Percentiles rank a stretch among this genome's conserved stretches.
These are phyloP conservation scores for Oreortyx pictus DNA, from an alignment of 2,797 vertebrate species.

Conservation along the genomic window DNA sequence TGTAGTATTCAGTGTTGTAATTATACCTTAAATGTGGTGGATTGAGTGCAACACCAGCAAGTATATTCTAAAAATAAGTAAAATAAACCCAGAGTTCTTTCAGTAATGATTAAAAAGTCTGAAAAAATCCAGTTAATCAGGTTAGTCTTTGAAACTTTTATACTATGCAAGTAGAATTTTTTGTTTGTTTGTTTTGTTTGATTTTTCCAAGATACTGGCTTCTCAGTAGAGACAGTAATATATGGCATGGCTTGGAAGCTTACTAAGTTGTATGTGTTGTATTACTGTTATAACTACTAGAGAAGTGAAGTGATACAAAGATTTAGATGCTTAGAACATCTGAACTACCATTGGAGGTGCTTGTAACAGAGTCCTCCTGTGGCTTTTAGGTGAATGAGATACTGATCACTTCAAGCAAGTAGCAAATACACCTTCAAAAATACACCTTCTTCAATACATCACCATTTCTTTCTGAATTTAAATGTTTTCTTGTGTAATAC, in stretches of 20 bases:
- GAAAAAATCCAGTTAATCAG: neutral
- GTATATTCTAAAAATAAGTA: neutral
- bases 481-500: neutral
- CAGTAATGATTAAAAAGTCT: neutral
- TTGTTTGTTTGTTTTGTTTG: neutral
- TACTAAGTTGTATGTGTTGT: neutral
- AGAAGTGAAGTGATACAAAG: neutral
- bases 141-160: neutral
- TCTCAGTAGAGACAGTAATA: too few relatives aligned
- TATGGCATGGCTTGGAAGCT: neutral
- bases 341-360: neutral
- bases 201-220: neutral
- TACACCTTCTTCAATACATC: neutral
- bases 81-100: neutral
- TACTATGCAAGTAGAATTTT: neutral
- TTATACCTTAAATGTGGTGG: neutral
- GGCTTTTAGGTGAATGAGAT: neutral
- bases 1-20: neutral
- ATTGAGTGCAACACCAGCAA: neutral
- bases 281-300: neutral
- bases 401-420: rapidly evolving
- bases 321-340: neutral
- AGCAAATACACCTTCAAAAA: neutral
- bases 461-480: neutral
- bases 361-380: neutral